Base-by-base conservation (phyloP, 2,888 invertebrate species). In the Dendrolimus pini region DNA sequence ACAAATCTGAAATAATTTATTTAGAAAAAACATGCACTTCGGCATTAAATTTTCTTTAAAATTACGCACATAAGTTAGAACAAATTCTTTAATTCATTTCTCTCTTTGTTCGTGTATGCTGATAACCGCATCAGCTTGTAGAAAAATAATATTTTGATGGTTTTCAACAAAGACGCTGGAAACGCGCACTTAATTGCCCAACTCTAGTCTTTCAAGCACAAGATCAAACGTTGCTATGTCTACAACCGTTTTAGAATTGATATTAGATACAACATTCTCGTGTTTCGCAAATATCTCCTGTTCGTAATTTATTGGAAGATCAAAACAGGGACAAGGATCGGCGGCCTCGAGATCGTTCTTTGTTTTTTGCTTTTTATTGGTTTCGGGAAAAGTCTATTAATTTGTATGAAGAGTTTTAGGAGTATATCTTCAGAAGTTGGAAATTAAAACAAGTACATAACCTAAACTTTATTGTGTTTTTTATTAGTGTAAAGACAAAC, bases 181-280 rank as follows among this genome's bases (percentile, higher is more conserved):
- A 9, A 10, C 47, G 47, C 12, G 47, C 2, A 12, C 3, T 6
- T 12, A 47, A 12, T 9, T 2, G 47, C 47, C 47, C 47, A 2
- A 47, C 47, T 47, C 47, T 6, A 47, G 47, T 47, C 47, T 47
- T 47, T 47, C 47, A 9, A 65, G 60, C 62, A 62, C 62, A 63
- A 80, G 80, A 83, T 83, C 84, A 85, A 84, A 84, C 75, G 85
- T 84, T 84, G 81, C 84, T 75, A 84, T 70, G 82, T 72, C 77
- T 74, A 72, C 80, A 75, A 70, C 71, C 75, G 71, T 73, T 79
- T 74, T 70, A 70, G 67, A 72, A 75, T 72, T 61, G 75, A 77
- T 75, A 77, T 78, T 75, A 65, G 65, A 68, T 68, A 64, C 76
- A 75, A 77, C 69, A 64, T 69, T 79, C 78, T 80, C 77, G 60